Evolutionary conservation across 2,113 vertebrate species (phyloP), one percentile per base, ranked within the genome.

Genomic region (Chunga burmeisteri): DNA sequence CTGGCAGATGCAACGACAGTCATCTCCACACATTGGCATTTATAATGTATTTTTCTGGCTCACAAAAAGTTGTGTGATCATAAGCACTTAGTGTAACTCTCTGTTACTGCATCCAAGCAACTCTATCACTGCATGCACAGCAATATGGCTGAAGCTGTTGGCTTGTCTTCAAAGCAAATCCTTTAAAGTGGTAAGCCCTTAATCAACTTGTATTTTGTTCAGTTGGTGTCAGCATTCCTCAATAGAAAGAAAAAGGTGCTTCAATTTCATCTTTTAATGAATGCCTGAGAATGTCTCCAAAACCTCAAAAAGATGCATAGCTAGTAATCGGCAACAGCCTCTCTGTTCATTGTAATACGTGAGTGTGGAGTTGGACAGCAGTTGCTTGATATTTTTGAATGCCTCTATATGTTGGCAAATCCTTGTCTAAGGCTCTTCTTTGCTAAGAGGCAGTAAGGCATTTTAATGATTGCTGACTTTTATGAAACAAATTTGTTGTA

Each of bases 1-100:
- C 63, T 93, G 90, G 65, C 80, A 84, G 65, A 65, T 3, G 16
- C 59, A 88, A 18, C 18, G 42, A 29, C 32, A 86, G 61, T 52
- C 47, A 80, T 81, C 23, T 88, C 63, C 93, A 59, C 34, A 27
- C 34, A 44, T 19, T 44, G 74, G 72, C 68, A 79, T 63, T 87
- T 89, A 44, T 61, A 93, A 30, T 80, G 16, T 62, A 7, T 86
- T 78, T 82, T 93, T 63, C 86, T 96, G 93, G 85, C 81, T 96
- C 81, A 65, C 44, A 85, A 61, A 86, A 89, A 56, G 5, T 63
- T 47, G 23, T 68, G 68, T 70, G 25, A 40, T 91, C 65, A 78
- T 25, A 91, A 75, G 52, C 77, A 93, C 20, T 93, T 71, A 89
- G 53, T 42, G 75, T 74, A 40, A 50, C 36, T 79, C 38, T 93